A percentile compares a stretch with the other conserved stretches of the same genome.
phyloP scores from a whole-genome alignment of 2,888 invertebrate species.

The Perizoma affinitatum region DNA sequence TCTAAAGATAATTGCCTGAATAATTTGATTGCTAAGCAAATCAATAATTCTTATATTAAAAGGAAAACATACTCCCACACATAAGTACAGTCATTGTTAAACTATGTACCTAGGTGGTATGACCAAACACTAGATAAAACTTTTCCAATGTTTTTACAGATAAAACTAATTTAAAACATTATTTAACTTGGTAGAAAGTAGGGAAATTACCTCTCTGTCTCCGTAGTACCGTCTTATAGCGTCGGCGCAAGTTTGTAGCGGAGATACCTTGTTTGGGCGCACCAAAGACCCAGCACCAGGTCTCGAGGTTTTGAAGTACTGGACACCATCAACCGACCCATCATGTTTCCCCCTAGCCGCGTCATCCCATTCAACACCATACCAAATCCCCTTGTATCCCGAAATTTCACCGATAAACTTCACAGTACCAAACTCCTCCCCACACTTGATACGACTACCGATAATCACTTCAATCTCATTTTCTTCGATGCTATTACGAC shows the following conservation, averaged over 20 bases:
- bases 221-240: slow-evolving; percentile 86
- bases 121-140: neutral
- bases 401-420: slow-evolving; percentile 90
- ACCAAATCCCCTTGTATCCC: slow-evolving; percentile 90
- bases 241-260: slow-evolving; percentile 88
- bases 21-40: no score
- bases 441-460: slow-evolving; percentile 73
- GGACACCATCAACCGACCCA: slow-evolving; percentile 91
- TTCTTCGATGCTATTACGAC: slow-evolving; percentile 77
- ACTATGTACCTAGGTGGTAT: slow-evolving; percentile 14
- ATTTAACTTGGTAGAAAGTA: slow-evolving; percentile 8
- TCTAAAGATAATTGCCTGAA: no score
- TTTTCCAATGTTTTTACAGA: neutral
- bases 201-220: slow-evolving; percentile 68
- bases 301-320: slow-evolving; percentile 91
- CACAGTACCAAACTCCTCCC: slow-evolving; percentile 81
- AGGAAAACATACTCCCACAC: slow-evolving; percentile 13
- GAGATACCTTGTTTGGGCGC: slow-evolving; percentile 90
- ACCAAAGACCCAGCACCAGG: slow-evolving; percentile 96
- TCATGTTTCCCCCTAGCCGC: slow-evolving; percentile 95
- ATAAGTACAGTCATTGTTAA: neutral
- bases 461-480: slow-evolving; percentile 76
- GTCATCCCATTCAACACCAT: slow-evolving; percentile 99
- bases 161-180: neutral
- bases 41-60: no score